Evolutionary conservation across 2,888 invertebrate genomes (phyloP).

Genomic region (Melikaiella ostensackeni): DNA sequence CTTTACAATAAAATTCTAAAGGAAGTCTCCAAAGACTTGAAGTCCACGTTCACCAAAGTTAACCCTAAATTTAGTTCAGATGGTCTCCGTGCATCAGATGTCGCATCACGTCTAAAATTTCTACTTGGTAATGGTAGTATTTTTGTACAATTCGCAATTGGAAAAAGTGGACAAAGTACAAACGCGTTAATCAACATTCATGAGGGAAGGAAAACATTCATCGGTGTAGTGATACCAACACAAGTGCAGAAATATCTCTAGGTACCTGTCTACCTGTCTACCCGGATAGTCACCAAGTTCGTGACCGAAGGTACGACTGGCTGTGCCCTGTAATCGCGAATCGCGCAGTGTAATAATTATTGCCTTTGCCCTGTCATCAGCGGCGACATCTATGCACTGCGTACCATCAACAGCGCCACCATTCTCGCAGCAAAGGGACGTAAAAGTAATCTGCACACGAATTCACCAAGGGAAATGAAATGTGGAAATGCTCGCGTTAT

Average conservation of each 20-base stretch:
- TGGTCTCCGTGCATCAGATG: too few relatives aligned
- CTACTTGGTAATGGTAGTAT: neutral
- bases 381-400: constrained; percentile 65
- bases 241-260: constrained; percentile 42
- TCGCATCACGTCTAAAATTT: too few relatives aligned
- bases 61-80: too few relatives aligned
- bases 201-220: constrained; percentile 1
- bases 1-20: too few relatives aligned
- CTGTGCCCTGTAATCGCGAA: constrained; percentile 75
- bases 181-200: constrained; percentile 28
- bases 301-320: constrained; percentile 57
- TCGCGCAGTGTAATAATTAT: constrained; percentile 76
- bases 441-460: constrained; percentile 58
- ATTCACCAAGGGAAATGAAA: constrained; percentile 33
- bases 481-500: constrained; percentile 38
- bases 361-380: constrained; percentile 75
- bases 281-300: constrained; percentile 53
- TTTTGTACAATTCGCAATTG: neutral
- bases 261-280: constrained; percentile 49
- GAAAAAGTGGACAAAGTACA: neutral
- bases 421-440: constrained; percentile 51
- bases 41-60: too few relatives aligned
- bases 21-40: too few relatives aligned
- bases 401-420: constrained; percentile 35
- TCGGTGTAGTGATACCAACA: constrained; percentile 10